Percentiles rank a stretch among this genome's conserved stretches.
Evolutionary conservation across 2,113 vertebrate genomes (phyloP).

Genomic region (Herpailurus yagouaroundi): DNA sequence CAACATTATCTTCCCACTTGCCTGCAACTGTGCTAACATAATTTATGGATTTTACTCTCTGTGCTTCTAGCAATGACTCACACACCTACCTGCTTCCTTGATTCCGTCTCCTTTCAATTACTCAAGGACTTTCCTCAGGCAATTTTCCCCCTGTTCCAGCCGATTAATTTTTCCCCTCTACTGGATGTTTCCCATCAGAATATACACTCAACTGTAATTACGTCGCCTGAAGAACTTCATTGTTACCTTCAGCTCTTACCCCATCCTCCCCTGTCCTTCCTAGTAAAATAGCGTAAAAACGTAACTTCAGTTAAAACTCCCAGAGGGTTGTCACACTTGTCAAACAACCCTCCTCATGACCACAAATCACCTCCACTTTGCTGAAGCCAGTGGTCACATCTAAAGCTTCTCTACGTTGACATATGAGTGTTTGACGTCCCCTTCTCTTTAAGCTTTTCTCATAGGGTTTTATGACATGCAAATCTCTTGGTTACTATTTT

Average conservation of each 20-base stretch:
- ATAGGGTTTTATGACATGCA: background rate
- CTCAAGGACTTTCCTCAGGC: background rate
- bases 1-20: background rate
- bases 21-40: background rate
- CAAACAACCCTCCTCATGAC: background rate
- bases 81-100: background rate
- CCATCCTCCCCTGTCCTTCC: background rate
- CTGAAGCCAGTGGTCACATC: background rate
- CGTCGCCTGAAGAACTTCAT: background rate
- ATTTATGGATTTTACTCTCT: background rate
- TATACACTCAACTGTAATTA: background rate
- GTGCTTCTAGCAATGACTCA: background rate
- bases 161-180: background rate
- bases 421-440: background rate
- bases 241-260: background rate
- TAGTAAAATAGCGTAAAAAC: background rate
- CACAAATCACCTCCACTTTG: background rate
- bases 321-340: background rate
- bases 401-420: background rate
- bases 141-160: background rate
- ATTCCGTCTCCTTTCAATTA: background rate
- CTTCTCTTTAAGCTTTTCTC: background rate
- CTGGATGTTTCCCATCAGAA: background rate
- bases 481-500: background rate
- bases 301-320: background rate